A percentile compares a stretch with the other conserved stretches of the same genome.
Evolutionary conservation across 2,113 vertebrate species (phyloP).

Genomic region (Lampris megalopsis): DNA sequence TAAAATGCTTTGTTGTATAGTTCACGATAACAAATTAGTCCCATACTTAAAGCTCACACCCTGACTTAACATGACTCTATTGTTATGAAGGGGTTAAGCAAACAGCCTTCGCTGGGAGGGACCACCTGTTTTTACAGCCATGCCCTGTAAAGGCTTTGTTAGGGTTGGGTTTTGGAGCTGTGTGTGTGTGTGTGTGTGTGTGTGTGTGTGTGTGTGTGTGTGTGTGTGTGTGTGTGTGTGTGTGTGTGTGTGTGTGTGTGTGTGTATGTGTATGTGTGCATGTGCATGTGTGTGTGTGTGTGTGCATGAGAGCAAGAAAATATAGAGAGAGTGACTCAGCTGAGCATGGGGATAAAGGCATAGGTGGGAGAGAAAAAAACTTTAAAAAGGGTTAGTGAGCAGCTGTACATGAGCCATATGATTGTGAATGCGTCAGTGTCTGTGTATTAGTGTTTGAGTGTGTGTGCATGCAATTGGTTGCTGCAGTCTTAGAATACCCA

Average conservation of each 20-base stretch:
- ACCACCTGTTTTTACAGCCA: conserved; percentile 53
- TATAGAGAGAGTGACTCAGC: conserved; percentile 52
- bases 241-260: conserved; percentile 22
- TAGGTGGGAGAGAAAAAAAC: conserved; percentile 66
- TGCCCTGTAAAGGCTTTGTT: conserved; percentile 23
- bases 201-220: not conserved
- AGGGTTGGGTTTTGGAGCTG: conserved; percentile 23
- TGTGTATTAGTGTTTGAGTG: conserved; percentile 13
- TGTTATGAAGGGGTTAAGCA: conserved; percentile 21
- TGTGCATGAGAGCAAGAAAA: conserved; percentile 7
- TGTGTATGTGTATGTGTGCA: not conserved
- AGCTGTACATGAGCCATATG: conserved; percentile 69
- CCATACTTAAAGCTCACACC: conserved; percentile 1
- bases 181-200: conserved; percentile 26
- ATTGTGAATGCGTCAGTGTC: not conserved
- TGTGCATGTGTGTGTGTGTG: conserved; percentile 18
- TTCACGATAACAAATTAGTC: not conserved
- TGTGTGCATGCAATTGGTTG: conserved; percentile 25
- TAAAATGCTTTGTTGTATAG: not conserved
- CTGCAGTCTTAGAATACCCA: conserved; percentile 56
- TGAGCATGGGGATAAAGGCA: conserved; percentile 58
- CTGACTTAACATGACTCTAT: not conserved
- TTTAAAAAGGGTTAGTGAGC: conserved; percentile 57
- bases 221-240: conserved; percentile 30
- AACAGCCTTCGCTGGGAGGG: conserved; percentile 15